Conservation (phyloP, 2,888 invertebrate species). For the Drosophila flavopinicola region DNA sequence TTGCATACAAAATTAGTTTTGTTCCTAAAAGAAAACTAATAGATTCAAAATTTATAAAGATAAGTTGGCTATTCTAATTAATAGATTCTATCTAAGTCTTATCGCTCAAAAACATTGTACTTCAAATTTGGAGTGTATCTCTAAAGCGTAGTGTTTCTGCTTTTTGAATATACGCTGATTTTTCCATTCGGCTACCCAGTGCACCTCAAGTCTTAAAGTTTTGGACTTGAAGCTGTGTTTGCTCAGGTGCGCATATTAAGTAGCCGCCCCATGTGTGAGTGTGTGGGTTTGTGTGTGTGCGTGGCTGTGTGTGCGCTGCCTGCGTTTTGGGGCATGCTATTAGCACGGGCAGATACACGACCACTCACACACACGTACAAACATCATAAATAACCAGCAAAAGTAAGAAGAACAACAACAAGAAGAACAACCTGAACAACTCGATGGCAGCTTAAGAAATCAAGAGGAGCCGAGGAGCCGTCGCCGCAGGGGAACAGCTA, state of each 20-base stretch:
- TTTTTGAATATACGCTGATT: not conserved
- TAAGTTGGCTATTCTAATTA: too few species aligned
- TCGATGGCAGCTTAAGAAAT: constrained; percentile 42
- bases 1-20: too few species aligned
- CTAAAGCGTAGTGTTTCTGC: not conserved
- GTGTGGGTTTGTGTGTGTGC: not conserved
- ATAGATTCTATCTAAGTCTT: too few species aligned
- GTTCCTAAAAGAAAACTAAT: too few species aligned
- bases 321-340: constrained; percentile 57
- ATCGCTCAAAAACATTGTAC: too few species aligned
- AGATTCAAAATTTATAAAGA: too few species aligned
- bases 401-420: constrained; percentile 31
- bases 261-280: constrained; percentile 55
- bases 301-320: constrained; percentile 23
- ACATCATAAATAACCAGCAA: constrained; percentile 68
- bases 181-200: constrained; percentile 32
- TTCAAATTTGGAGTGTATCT: constrained; percentile 17
- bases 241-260: constrained; percentile 75
- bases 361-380: constrained; percentile 56
- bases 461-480: constrained; percentile 26
- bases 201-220: constrained; percentile 55
- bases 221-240: constrained; percentile 46
- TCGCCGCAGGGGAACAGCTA: not conserved
- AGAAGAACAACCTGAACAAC: constrained; percentile 26
- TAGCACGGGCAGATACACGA: constrained; percentile 48